phyloP scores from a whole-genome alignment of 92 coral and sea anemone genomes.

The Galaxea fascicularis region DNA sequence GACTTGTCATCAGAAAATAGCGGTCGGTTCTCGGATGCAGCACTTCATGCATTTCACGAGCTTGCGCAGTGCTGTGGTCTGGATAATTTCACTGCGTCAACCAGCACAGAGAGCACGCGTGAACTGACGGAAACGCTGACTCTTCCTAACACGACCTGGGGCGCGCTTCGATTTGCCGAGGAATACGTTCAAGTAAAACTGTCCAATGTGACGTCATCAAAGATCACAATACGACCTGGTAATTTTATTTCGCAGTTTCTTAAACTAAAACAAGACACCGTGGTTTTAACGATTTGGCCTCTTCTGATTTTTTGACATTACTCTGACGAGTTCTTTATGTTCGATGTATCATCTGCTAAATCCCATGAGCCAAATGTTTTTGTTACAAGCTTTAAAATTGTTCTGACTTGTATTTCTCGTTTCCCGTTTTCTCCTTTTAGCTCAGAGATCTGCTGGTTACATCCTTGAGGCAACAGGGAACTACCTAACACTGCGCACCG shows the following conservation, averaged over 20 bases:
- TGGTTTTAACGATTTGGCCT: too few species aligned
- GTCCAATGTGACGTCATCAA: conserved; percentile 62
- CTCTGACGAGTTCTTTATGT: too few species aligned
- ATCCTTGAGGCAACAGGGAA: conserved; percentile 74
- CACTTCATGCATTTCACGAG: conserved; percentile 86
- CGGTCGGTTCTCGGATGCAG: conserved; percentile 80
- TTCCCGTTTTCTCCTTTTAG: background rate
- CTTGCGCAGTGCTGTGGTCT: conserved; percentile 85
- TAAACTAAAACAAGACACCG: too few species aligned
- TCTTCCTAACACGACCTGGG: conserved; percentile 81
- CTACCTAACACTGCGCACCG: conserved; percentile 71
- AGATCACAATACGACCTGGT: conserved; percentile 78
- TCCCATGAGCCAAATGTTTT: too few species aligned
- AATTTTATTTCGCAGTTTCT: background rate
- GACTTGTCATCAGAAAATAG: conserved; percentile 46
- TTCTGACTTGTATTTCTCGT: background rate
- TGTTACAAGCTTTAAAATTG: too few species aligned
- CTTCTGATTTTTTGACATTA: too few species aligned
- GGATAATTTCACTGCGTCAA: conserved; percentile 64
- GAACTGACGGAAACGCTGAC: conserved; percentile 73
- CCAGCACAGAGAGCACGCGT: conserved; percentile 61
- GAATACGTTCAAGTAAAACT: conserved; percentile 73
- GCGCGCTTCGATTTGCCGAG: conserved; percentile 85
- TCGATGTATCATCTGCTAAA: too few species aligned
- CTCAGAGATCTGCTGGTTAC: conserved; percentile 62